Evolutionary conservation across 2,888 invertebrate genomes (phyloP).

Genomic region (Poecilus cupreus): DNA sequence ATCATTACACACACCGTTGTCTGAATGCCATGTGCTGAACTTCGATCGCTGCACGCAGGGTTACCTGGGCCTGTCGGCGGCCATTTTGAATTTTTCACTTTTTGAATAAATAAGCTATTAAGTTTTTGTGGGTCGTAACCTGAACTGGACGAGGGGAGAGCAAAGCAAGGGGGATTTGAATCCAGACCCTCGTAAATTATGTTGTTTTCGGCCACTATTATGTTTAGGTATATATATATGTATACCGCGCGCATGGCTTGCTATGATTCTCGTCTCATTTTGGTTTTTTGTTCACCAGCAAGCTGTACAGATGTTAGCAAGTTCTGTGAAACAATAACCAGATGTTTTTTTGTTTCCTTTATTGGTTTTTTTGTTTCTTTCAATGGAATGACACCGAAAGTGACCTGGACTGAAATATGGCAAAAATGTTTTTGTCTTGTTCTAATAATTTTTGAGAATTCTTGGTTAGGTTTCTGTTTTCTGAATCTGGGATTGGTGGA

Average conservation of each 20-base stretch:
- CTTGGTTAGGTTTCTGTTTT: neutral
- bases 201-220: constrained; percentile 68
- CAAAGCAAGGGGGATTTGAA: constrained; percentile 17
- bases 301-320: constrained; percentile 57
- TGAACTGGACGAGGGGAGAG: constrained; percentile 1
- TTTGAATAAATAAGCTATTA: constrained; percentile 75
- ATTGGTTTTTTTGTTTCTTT: constrained; percentile 37
- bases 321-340: constrained; percentile 58
- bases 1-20: neutral
- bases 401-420: constrained; percentile 20
- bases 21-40: constrained; percentile 1
- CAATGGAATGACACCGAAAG: constrained; percentile 42
- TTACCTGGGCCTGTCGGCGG: constrained; percentile 66
- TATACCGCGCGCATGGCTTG: no score
- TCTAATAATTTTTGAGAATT: constrained; percentile 27
- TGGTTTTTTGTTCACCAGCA: constrained; percentile 20
- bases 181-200: constrained; percentile 71
- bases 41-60: constrained; percentile 11
- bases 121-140: constrained; percentile 71
- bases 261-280: constrained; percentile 10
- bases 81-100: constrained; percentile 74
- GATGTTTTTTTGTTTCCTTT: constrained; percentile 33
- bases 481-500: constrained; percentile 8
- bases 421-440: constrained; percentile 27
- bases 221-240: no score